phyloP scores from a whole-genome alignment of 1,140 invertebrate genomes.

The Drosophila auraria region DNA sequence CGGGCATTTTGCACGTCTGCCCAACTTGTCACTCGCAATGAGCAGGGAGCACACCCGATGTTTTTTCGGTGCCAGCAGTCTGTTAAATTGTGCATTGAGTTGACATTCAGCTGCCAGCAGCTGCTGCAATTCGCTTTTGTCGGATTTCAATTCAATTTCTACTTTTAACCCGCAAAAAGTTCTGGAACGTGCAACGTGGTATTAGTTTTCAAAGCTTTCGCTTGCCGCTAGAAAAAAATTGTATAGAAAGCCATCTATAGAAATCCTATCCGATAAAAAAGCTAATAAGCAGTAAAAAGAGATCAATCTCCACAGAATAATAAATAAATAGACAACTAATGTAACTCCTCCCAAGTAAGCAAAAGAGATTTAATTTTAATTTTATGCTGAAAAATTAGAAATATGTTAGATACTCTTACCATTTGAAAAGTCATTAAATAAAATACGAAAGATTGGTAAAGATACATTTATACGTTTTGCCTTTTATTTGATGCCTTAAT shows the following conservation, averaged over 20 bases:
- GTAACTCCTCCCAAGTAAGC: too few relatives aligned
- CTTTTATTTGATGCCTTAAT: constrained; percentile 77
- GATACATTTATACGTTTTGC: constrained; percentile 75
- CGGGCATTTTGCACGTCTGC: constrained; percentile 70
- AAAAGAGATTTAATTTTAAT: too few relatives aligned
- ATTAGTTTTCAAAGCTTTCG: background rate
- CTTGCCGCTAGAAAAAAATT: background rate
- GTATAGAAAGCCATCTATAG: background rate
- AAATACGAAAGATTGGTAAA: constrained; percentile 10
- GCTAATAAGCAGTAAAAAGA: background rate
- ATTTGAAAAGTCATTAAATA: constrained; percentile 3
- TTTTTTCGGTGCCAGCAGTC: constrained; percentile 28
- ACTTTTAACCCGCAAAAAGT: background rate
- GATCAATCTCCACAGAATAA: background rate
- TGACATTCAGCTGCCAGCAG: constrained; percentile 57
- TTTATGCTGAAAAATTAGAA: background rate
- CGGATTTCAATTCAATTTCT: constrained; percentile 27
- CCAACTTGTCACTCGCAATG: constrained; percentile 69
- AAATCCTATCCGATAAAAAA: background rate
- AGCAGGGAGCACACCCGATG: constrained; percentile 44
- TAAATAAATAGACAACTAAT: too few relatives aligned
- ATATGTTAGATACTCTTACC: background rate
- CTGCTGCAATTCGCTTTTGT: constrained; percentile 44
- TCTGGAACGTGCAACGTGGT: background rate
- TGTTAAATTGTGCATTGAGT: constrained; percentile 45